Conservation (phyloP, 2,888 invertebrate genomes). For the Hirtodrosophila histrioides region DNA sequence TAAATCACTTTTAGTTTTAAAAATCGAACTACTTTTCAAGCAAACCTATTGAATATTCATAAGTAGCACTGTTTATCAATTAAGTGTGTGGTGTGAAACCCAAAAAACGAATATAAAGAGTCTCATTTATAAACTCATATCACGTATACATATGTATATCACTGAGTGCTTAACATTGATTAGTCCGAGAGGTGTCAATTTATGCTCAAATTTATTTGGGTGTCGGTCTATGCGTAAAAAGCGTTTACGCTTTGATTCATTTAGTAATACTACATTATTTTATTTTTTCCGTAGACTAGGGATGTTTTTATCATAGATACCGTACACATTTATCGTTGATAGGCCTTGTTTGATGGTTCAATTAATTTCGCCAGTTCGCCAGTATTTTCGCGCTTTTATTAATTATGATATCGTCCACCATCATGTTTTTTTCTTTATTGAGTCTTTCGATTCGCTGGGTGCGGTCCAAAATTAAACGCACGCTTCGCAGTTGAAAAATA, state of each 20-base stretch:
- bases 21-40: no score
- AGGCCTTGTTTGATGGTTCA: conserved; percentile 12
- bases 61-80: conserved; percentile 5
- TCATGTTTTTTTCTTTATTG: neutral
- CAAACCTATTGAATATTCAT: conserved; percentile 50
- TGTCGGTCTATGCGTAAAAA: neutral
- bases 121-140: conserved; percentile 1
- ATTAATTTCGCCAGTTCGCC: conserved; percentile 16
- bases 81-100: conserved; percentile 6
- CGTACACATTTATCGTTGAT: neutral
- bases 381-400: neutral
- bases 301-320: neutral
- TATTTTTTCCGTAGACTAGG: no score
- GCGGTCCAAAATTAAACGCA: conserved; percentile 51
- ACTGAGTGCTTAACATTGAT: conserved; percentile 21
- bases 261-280: no score
- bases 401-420: conserved; percentile 4
- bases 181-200: conserved; percentile 30
- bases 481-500: conserved; percentile 51
- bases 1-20: no score
- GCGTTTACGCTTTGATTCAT: no score
- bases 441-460: conserved; percentile 42
- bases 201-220: conserved; percentile 24
- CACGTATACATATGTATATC: conserved; percentile 15
- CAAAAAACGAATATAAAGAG: conserved; percentile 2